Percentiles rank a stretch among this genome's conserved stretches.
phyloP scores from a whole-genome alignment of 2,888 invertebrate species.

The Blomia tropicalis region DNA sequence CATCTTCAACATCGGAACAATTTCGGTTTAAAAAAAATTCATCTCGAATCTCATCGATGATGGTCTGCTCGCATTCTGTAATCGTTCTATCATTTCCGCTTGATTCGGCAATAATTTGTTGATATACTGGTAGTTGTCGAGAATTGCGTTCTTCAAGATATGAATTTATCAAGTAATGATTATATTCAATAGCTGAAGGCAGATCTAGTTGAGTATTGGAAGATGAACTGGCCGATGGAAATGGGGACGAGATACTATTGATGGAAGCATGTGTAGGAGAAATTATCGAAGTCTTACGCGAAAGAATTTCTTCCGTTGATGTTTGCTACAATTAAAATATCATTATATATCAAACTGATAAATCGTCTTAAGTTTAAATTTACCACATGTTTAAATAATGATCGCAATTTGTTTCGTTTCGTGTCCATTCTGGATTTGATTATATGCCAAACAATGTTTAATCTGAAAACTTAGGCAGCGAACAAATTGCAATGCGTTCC shows the following conservation, averaged over 20 bases:
- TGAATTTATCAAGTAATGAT: conserved; percentile 1
- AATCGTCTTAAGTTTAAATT: not conserved
- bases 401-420: not conserved
- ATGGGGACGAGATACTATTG: not conserved
- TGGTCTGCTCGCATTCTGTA: not conserved
- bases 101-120: not conserved
- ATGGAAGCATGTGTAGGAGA: not conserved
- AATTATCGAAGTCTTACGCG: not conserved
- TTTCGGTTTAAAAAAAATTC: conserved; percentile 6
- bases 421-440: too few species aligned
- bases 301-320: not conserved
- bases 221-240: not conserved
- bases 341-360: not conserved
- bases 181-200: not conserved
- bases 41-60: not conserved
- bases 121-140: not conserved
- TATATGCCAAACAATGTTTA: too few species aligned
- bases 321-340: not conserved
- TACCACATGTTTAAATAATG: conserved; percentile 7
- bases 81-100: not conserved
- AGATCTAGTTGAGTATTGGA: not conserved
- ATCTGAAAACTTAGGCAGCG: too few species aligned
- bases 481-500: too few species aligned
- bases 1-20: not conserved
- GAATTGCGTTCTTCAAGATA: not conserved